Evolutionary conservation across 30 jellyfish, hydroid and myxozoan species (phyloP), one percentile per base, ranked within the genome.

Genomic region (Aurelia aurita): DNA sequence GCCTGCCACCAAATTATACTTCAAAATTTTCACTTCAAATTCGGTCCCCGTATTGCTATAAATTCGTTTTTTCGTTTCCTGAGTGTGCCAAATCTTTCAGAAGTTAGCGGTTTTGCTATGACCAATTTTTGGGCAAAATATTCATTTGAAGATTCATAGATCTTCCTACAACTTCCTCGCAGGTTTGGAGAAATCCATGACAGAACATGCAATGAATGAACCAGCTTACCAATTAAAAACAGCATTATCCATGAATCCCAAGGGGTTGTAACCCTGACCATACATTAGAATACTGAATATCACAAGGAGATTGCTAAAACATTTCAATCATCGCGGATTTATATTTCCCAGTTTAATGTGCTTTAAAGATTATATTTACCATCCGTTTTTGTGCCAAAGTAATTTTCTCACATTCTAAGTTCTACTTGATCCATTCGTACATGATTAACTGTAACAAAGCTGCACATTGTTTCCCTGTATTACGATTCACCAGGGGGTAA

Each of bases 391-490:
- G 54, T 58, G 79, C 88, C 88, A 67, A 77, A 49, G 39, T 13
- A 43, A 58, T 77, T 74, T 77, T 75, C 69, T 77, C 88, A 77
- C 88, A 43, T 60, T 77, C 88, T 77, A 62, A 20, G 3, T 19
- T 34, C 44, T 61, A 16, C 65, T 19, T 32, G 22, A 6, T 39
- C 64, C 53, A 61, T 35, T 16, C 16, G 15, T 20, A 43, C 53
- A 15, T 35, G 21, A n/a, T 20, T n/a, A 39, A 14, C 45, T 2
- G 53, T 10, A 44, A 69, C 47, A 20, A 43, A 32, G 23, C 4
- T 11, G 21, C 60, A 0, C 81, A 69, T 22, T 32, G 64, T 32
- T 15, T 19, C 43, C 53, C 68, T 21, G 13, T 39, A 43, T 14
- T 3, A 21, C 9, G 26, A 23, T 10, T 5, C 26, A 58, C 29